Percentiles rank a stretch among this genome's conserved stretches.
These are phyloP conservation scores for Eidolon dupreanum DNA, from an alignment of 2,797 vertebrate genomes.

Conservation along the genomic window DNA sequence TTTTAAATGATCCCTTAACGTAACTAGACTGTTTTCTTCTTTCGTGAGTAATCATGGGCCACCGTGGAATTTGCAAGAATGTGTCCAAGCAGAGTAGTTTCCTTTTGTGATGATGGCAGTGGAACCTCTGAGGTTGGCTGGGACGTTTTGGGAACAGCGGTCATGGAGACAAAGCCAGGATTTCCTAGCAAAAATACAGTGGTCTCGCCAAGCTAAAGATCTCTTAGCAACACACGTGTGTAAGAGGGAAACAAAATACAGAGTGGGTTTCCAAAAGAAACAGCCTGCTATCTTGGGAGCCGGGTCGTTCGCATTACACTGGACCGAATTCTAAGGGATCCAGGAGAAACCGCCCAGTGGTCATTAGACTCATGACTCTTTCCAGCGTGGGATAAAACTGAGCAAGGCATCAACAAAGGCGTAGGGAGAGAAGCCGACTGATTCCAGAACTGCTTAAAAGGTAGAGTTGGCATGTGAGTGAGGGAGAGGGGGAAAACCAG, in stretches of 20 bases:
- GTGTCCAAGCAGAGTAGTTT: neutral
- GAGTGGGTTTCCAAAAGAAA: slow-evolving; percentile 35
- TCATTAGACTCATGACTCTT: neutral
- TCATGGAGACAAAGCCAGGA: neutral
- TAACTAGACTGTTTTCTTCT: neutral
- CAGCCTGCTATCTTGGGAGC: neutral
- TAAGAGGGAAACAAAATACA: slow-evolving; percentile 23
- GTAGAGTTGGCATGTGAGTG: neutral
- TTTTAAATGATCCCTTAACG: neutral
- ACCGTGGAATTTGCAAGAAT: neutral
- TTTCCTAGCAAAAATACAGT: neutral
- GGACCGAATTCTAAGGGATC: neutral
- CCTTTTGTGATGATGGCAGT: neutral
- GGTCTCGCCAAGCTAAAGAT: slow-evolving; percentile 20
- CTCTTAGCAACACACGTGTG: slow-evolving; percentile 37
- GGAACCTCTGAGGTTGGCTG: neutral
- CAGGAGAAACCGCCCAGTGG: neutral
- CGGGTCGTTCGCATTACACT: neutral
- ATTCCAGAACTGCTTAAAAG: neutral
- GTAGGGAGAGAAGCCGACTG: neutral
- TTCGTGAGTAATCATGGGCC: neutral
- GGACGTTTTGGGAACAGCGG: neutral
- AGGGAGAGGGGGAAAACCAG: neutral
- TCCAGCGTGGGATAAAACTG: neutral
- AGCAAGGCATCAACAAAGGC: neutral